A percentile compares a stretch with the other conserved stretches of the same genome.
Conservation (phyloP, 2,888 invertebrate genomes). For the Malthinus seriepunctatus region DNA sequence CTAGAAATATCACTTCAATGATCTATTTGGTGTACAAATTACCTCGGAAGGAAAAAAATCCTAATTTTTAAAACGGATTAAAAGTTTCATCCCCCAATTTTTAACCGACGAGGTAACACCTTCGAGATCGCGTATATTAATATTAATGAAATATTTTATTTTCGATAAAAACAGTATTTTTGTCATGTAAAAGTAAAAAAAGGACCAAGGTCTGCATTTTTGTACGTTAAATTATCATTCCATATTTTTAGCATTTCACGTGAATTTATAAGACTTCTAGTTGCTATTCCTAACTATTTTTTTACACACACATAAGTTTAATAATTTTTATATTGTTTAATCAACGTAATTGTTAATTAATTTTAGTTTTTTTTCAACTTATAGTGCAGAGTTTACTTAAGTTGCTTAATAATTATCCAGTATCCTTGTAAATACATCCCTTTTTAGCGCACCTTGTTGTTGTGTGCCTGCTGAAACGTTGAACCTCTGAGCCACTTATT, state of each 20-base stretch:
- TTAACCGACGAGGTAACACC: not conserved
- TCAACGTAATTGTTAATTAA: conserved; percentile 56
- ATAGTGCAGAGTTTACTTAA: conserved; percentile 50
- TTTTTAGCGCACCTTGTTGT: conserved; percentile 50
- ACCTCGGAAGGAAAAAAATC: no score
- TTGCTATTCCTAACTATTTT: conserved; percentile 55
- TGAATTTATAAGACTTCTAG: conserved; percentile 52
- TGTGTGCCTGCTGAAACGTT: conserved; percentile 51
- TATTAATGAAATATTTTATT: not conserved
- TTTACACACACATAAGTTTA: conserved; percentile 47
- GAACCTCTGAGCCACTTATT: conserved; percentile 46
- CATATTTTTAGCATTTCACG: conserved; percentile 50
- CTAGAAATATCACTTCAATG: conserved; percentile 8
- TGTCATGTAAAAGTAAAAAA: conserved; percentile 31
- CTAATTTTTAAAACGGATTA: no score
- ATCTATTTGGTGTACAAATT: no score
- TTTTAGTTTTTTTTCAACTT: conserved; percentile 50
- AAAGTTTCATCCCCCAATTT: not conserved
- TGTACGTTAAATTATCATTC: conserved; percentile 50
- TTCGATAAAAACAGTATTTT: conserved; percentile 40
- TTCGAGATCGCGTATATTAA: no score
- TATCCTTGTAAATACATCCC: conserved; percentile 51
- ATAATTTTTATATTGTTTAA: conserved; percentile 42
- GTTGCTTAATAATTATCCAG: conserved; percentile 44
- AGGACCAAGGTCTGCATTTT: conserved; percentile 49